Evolutionary conservation across 2,113 vertebrate species (phyloP).

Genomic region (Grallaria varia): DNA sequence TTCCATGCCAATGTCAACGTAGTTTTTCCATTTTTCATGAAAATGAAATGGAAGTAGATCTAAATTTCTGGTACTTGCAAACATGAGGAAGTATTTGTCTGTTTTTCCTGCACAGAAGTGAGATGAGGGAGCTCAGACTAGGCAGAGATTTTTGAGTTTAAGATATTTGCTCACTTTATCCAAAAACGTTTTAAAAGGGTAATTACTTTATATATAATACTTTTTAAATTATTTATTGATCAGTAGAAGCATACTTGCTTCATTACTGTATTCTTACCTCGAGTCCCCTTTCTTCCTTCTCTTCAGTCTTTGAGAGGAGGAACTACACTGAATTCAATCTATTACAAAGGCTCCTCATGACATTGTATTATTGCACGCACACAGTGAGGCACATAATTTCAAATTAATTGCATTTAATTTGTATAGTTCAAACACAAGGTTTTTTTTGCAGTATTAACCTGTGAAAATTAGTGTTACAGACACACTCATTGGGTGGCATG

Average conservation of each 20-base stretch:
- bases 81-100: neutral
- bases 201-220: neutral
- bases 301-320: neutral
- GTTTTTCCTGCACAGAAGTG: neutral
- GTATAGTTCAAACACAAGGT: neutral
- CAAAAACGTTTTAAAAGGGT: neutral
- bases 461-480: neutral
- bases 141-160: neutral
- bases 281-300: neutral
- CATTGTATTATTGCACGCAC: neutral
- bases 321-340: neutral
- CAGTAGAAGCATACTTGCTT: neutral
- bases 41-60: neutral
- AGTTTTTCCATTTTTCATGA: neutral
- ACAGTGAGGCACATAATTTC: neutral
- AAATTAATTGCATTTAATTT: neutral
- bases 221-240: neutral
- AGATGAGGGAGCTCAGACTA: neutral
- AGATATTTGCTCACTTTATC: neutral
- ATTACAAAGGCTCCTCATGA: neutral
- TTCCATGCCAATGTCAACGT: neutral
- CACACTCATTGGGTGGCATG: neutral
- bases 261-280: neutral
- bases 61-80: neutral
- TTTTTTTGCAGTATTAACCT: neutral